A percentile compares a stretch with the other conserved stretches of the same genome.
Conservation (phyloP, 2,113 vertebrate genomes). For the Myrmecobius fasciatus region DNA sequence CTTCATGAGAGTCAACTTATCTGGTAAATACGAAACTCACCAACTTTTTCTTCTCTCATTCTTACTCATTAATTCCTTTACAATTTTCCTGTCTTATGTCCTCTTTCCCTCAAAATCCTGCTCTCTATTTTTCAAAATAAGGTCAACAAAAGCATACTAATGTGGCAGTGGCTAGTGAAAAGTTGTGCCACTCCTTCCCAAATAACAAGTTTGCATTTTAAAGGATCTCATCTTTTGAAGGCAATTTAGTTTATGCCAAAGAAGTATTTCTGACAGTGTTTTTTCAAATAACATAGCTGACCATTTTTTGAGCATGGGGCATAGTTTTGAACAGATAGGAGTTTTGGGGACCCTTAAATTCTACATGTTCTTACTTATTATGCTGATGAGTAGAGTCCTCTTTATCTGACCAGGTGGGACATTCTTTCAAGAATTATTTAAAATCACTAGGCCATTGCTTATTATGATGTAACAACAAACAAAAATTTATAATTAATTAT, state of each 20-base stretch:
- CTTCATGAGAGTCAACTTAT: neutral
- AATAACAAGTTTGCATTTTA: neutral
- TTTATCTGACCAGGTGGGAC: neutral
- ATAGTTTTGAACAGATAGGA: neutral
- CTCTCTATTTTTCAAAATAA: neutral
- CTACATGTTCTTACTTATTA: neutral
- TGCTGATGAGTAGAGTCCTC: neutral
- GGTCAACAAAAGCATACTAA: neutral
- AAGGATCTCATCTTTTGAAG: neutral
- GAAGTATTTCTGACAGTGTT: neutral
- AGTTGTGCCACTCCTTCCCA: neutral
- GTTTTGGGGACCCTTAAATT: neutral
- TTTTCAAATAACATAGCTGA: neutral
- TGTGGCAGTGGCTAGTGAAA: neutral
- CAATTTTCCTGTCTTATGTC: neutral
- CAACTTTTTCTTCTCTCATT: neutral
- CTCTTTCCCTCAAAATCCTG: neutral
- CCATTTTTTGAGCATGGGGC: neutral
- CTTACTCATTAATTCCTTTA: neutral
- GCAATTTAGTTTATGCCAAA: neutral
- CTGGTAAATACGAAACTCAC: neutral
- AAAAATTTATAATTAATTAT: conserved; percentile 16
- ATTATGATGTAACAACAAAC: neutral
- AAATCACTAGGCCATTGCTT: neutral
- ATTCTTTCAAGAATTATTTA: neutral